These are phyloP conservation scores for Lethrus apterus DNA, from an alignment of 1,140 invertebrate genomes.

Conservation along the genomic window DNA sequence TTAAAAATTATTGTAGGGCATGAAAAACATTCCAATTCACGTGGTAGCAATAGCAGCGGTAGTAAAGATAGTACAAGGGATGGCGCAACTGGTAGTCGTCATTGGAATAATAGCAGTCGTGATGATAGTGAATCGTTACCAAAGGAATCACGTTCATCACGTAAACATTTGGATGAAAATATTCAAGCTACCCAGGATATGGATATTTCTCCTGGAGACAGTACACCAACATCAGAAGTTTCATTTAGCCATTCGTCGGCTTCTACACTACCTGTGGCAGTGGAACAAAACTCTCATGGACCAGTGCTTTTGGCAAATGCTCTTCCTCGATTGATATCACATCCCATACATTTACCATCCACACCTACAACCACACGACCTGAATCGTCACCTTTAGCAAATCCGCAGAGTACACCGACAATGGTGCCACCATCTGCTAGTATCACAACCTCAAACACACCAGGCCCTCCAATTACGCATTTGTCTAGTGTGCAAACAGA, in stretches of 20 bases:
- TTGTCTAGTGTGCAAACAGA: slow-evolving; percentile 33
- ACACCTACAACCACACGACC: slow-evolving; percentile 23
- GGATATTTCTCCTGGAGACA: slow-evolving; percentile 80
- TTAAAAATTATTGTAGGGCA: slow-evolving; percentile 52
- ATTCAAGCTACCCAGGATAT: slow-evolving; percentile 55
- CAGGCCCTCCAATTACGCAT: slow-evolving; percentile 42
- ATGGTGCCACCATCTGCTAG: slow-evolving; percentile 15
- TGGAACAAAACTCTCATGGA: slow-evolving; percentile 33
- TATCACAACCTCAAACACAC: slow-evolving; percentile 46
- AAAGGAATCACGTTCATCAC: slow-evolving; percentile 36
- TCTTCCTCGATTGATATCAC: slow-evolving; percentile 59
- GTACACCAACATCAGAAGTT: slow-evolving; percentile 69
- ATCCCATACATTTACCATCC: slow-evolving; percentile 32
- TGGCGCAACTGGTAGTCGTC: slow-evolving; percentile 27
- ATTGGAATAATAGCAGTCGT: slow-evolving; percentile 31
- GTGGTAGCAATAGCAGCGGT: slow-evolving; percentile 47
- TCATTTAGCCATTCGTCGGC: slow-evolving; percentile 35
- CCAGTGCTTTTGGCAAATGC: slow-evolving; percentile 59
- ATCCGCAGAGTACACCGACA: slow-evolving; percentile 42
- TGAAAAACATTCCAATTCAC: slow-evolving; percentile 72
- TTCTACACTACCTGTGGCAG: slow-evolving; percentile 19
- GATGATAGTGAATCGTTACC: slow-evolving; percentile 31
- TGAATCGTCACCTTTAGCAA: slow-evolving; percentile 41
- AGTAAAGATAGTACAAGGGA: slow-evolving; percentile 40
- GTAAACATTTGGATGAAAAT: slow-evolving; percentile 31